Conservation (phyloP, 2,797 vertebrate genomes). For the Luscinia megarhynchos region DNA sequence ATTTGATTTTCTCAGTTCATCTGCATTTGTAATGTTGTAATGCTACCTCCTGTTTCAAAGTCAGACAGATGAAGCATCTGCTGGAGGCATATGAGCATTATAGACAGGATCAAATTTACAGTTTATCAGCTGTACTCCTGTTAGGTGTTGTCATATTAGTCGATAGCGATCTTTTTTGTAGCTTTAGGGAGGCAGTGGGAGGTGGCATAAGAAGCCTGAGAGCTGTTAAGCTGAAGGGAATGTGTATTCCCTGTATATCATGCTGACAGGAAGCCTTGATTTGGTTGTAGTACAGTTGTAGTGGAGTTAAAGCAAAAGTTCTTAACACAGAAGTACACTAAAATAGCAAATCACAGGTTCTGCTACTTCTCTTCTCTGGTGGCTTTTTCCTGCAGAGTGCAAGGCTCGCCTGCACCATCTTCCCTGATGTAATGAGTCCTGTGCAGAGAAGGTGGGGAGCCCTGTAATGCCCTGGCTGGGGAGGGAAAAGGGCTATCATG, state of each 20-base stretch:
- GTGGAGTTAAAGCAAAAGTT: neutral
- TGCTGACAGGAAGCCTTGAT: neutral
- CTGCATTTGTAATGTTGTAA: neutral
- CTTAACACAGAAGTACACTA: neutral
- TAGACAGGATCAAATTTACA: neutral
- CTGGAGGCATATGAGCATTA: neutral
- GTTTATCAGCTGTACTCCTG: neutral
- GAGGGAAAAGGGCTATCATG: neutral
- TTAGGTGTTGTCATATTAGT: neutral
- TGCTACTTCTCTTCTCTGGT: neutral
- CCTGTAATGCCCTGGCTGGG: neutral
- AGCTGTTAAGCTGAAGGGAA: neutral
- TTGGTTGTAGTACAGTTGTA: neutral
- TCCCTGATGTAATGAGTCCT: fast-evolving
- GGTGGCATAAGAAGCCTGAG: neutral
- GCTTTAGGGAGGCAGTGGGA: neutral
- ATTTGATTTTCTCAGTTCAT: neutral
- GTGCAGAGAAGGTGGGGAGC: fast-evolving
- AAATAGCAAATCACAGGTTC: neutral
- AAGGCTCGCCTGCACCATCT: neutral
- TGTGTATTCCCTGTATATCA: neutral
- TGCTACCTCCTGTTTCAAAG: neutral
- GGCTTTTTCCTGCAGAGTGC: neutral
- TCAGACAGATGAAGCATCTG: neutral
- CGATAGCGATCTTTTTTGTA: neutral